phyloP scores from a whole-genome alignment of 2,888 invertebrate species.

The Labia minor region DNA sequence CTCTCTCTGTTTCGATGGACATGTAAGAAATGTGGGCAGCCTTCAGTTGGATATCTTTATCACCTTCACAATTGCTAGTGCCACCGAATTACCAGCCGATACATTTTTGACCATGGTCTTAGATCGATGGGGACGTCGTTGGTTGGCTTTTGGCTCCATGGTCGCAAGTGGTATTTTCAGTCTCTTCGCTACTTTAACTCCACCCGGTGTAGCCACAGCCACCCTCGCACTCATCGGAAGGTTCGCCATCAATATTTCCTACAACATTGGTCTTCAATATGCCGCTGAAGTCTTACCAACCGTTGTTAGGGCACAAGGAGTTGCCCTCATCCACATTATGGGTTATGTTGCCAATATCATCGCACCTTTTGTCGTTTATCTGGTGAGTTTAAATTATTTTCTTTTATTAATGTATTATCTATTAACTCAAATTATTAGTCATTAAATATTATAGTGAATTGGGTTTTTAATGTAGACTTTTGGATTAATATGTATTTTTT shows the following conservation, averaged over 20 bases:
- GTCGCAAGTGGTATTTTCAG: slow-evolving; percentile 70
- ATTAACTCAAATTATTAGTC: no score
- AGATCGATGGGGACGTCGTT: slow-evolving; percentile 72
- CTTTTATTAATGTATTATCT: no score
- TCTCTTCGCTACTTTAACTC: slow-evolving; percentile 61
- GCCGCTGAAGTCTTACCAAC: slow-evolving; percentile 80
- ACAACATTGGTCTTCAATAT: slow-evolving; percentile 82
- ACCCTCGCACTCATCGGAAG: slow-evolving; percentile 69
- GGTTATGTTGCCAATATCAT: slow-evolving; percentile 75
- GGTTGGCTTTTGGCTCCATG: slow-evolving; percentile 76
- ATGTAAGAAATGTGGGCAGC: slow-evolving; percentile 77
- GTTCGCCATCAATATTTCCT: slow-evolving; percentile 78
- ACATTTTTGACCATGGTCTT: slow-evolving; percentile 65
- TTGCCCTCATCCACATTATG: slow-evolving; percentile 77
- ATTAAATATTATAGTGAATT: no score
- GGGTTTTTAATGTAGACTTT: no score
- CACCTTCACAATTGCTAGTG: slow-evolving; percentile 73
- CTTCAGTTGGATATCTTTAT: slow-evolving; percentile 72
- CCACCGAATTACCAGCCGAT: slow-evolving; percentile 76
- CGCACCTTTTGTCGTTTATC: slow-evolving; percentile 74
- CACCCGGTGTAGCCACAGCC: slow-evolving; percentile 64
- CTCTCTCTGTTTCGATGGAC: slow-evolving; percentile 76
- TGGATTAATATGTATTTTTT: no score
- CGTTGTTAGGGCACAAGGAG: slow-evolving; percentile 75
- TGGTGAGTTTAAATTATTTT: slow-evolving; percentile 49